These are phyloP conservation scores for Ophion slaviceki DNA, from an alignment of 2,888 invertebrate species.

Conservation along the genomic window DNA sequence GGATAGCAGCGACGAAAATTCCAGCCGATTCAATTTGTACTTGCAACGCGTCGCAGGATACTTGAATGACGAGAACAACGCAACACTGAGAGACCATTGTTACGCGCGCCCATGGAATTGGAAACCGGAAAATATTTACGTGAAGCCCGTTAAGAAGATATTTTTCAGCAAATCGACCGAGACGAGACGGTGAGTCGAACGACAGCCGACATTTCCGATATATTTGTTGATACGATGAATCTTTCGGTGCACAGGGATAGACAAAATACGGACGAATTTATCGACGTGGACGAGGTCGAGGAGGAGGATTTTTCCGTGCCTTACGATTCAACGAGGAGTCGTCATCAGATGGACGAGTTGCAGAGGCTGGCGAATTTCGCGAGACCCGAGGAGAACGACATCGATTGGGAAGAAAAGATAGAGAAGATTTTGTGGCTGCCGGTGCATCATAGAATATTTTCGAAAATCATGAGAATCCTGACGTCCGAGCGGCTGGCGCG, in stretches of 20 bases:
- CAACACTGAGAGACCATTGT: constrained; percentile 88
- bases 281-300: constrained; percentile 63
- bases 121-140: constrained; percentile 87
- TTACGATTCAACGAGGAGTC: constrained; percentile 86
- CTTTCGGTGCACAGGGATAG: constrained; percentile 70
- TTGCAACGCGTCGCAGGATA: constrained; percentile 79
- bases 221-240: not conserved
- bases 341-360: constrained; percentile 89
- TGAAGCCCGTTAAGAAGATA: constrained; percentile 85
- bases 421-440: constrained; percentile 87
- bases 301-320: constrained; percentile 70
- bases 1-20: constrained; percentile 82
- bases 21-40: constrained; percentile 83
- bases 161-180: constrained; percentile 79
- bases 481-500: constrained; percentile 88
- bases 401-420: constrained; percentile 90
- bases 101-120: constrained; percentile 90
- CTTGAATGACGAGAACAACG: constrained; percentile 80
- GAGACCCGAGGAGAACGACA: constrained; percentile 85
- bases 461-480: constrained; percentile 87
- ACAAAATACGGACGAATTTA: constrained; percentile 84
- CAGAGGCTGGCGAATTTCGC: constrained; percentile 87
- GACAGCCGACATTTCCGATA: not conserved
- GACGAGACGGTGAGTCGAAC: constrained; percentile 26
- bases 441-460: constrained; percentile 88